These are phyloP conservation scores for Atractosteus spatula DNA, from an alignment of 2,113 vertebrate genomes.

Conservation along the genomic window DNA sequence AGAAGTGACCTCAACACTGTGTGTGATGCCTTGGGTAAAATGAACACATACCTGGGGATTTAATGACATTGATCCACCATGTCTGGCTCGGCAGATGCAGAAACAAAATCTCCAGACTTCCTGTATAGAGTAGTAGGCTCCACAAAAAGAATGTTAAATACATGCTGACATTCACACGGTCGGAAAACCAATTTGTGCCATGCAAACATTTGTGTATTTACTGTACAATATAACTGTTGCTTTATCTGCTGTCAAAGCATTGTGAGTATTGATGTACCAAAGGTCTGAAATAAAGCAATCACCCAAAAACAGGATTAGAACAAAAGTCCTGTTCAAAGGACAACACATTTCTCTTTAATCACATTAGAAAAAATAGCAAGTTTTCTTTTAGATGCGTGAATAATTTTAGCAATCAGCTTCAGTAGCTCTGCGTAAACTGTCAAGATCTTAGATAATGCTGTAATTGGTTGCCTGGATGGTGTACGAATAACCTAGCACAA, in stretches of 20 bases:
- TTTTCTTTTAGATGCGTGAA: not conserved
- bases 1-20: constrained; percentile 92
- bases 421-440: not conserved
- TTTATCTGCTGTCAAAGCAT: not conserved
- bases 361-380: not conserved
- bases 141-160: not conserved
- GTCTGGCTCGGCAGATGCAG: constrained; percentile 3
- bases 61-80: constrained; percentile 49
- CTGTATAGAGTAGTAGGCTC: not conserved
- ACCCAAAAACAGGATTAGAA: not conserved
- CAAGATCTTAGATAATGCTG: not conserved
- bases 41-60: constrained; percentile 95
- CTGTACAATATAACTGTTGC: not conserved
- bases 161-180: not conserved
- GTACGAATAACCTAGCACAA: not conserved
- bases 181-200: not conserved
- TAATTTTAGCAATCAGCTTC: not conserved
- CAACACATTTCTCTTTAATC: not conserved
- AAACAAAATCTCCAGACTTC: not conserved
- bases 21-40: constrained; percentile 92
- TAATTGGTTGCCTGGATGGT: not conserved
- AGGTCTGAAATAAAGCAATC: not conserved
- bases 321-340: not conserved
- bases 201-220: not conserved
- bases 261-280: not conserved